Conservation (phyloP, 2,888 invertebrate genomes). For the Pantelozetes paolii region DNA sequence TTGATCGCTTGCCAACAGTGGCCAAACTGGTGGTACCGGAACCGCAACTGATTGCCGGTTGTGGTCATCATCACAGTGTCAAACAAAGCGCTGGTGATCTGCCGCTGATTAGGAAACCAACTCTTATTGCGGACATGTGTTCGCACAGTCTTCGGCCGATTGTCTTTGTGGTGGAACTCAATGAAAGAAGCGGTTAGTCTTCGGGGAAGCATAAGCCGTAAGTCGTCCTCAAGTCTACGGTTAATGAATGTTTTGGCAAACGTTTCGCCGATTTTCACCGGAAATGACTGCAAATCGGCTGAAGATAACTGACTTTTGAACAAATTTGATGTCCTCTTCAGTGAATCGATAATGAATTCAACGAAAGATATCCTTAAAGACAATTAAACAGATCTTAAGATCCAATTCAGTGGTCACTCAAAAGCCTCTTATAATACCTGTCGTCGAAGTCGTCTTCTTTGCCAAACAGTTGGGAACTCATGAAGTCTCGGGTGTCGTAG, state of each 20-base stretch:
- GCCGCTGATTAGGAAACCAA: slow-evolving; percentile 27
- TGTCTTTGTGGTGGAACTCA: slow-evolving; percentile 12
- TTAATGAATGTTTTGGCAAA: not conserved
- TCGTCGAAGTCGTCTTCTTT: slow-evolving; percentile 26
- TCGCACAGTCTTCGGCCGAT: not conserved
- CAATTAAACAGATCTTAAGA: not conserved
- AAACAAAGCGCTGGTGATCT: not conserved
- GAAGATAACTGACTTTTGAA: not conserved
- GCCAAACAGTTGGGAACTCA: slow-evolving; percentile 40
- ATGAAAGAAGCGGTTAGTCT: slow-evolving; percentile 32
- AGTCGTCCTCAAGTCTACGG: not conserved
- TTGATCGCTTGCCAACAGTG: slow-evolving; percentile 21
- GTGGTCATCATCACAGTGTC: slow-evolving; percentile 34
- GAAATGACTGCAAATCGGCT: slow-evolving; percentile 9
- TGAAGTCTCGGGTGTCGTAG: slow-evolving; percentile 40
- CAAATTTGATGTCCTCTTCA: slow-evolving; percentile 23
- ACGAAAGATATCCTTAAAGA: slow-evolving; percentile 34
- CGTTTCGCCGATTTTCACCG: not conserved
- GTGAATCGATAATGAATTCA: slow-evolving; percentile 38
- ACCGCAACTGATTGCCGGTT: slow-evolving; percentile 35
- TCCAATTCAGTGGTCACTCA: not conserved
- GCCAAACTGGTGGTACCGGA: slow-evolving; percentile 18
- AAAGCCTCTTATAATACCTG: not conserved
- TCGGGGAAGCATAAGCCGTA: slow-evolving; percentile 31
- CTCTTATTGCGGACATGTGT: slow-evolving; percentile 32